Conservation (phyloP, 1,140 invertebrate species). For the Psix sp. region DNA sequence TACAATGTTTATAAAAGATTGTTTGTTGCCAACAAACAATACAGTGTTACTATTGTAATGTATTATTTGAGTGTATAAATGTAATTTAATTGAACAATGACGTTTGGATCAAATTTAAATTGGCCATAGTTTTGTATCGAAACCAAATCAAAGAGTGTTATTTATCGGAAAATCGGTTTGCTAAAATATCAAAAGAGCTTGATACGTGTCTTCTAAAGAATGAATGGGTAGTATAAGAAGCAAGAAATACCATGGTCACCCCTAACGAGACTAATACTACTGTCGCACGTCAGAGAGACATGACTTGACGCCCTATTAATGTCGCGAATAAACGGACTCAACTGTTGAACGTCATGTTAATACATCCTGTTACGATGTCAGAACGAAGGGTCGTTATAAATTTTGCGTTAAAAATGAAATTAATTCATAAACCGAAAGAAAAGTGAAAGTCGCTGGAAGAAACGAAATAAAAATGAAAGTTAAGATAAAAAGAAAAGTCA, state of each 20-base stretch:
- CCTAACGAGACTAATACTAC: constrained; percentile 74
- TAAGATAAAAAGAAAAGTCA: constrained; percentile 6
- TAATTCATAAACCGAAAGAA: too few relatives aligned
- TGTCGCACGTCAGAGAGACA: constrained; percentile 64
- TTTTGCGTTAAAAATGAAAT: constrained; percentile 2
- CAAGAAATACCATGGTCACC: constrained; percentile 64
- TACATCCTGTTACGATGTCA: constrained; percentile 33
- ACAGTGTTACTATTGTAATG: too few relatives aligned
- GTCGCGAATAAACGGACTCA: constrained; percentile 69
- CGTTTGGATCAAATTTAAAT: too few relatives aligned
- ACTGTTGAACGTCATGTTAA: constrained; percentile 73
- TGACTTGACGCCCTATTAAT: constrained; percentile 70
- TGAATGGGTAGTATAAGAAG: constrained; percentile 57
- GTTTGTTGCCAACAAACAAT: too few relatives aligned
- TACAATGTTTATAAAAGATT: too few relatives aligned
- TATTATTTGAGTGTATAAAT: too few relatives aligned
- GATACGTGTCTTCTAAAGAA: constrained; percentile 53
- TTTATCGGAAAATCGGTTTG: constrained; percentile 16
- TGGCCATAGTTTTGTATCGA: too few relatives aligned
- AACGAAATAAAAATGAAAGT: constrained; percentile 3
- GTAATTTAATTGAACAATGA: too few relatives aligned
- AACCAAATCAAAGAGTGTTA: too few relatives aligned
- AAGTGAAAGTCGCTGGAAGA: neutral
- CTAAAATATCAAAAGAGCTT: constrained; percentile 36
- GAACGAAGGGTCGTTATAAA: constrained; percentile 36